These are phyloP conservation scores for Eospalax fontanierii DNA, from an alignment of 2,797 vertebrate species.

Conservation along the genomic window DNA sequence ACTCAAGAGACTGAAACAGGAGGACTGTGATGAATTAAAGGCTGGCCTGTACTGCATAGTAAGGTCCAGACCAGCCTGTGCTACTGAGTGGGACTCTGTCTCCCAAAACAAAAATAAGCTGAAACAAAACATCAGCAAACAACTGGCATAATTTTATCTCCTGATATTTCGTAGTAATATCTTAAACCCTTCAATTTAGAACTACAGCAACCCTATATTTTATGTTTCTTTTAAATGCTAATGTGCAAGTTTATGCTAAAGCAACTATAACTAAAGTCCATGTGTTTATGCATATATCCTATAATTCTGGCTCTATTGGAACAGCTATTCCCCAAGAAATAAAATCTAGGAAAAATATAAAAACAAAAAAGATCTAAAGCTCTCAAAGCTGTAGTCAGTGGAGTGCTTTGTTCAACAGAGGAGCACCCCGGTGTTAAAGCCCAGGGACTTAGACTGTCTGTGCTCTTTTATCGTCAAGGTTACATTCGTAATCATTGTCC, in stretches of 20 bases:
- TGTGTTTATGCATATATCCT: neutral
- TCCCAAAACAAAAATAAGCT: neutral
- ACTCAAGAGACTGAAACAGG: neutral
- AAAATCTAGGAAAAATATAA: neutral
- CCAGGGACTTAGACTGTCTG: neutral
- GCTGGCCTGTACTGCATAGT: neutral
- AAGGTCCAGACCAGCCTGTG: neutral
- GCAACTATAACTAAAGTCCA: neutral
- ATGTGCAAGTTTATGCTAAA: constrained; percentile 9
- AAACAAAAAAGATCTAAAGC: neutral
- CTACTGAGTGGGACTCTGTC: neutral
- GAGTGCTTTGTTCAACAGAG: constrained; percentile 2
- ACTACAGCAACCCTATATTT: neutral
- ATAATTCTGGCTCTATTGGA: neutral
- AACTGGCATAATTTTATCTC: neutral
- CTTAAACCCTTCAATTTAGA: neutral
- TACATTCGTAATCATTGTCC: constrained; percentile 64
- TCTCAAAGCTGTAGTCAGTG: neutral
- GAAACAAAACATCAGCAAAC: neutral
- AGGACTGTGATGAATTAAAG: neutral
- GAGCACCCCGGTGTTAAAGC: neutral
- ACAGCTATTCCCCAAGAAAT: neutral
- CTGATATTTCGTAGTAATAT: neutral
- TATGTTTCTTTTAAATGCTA: neutral
- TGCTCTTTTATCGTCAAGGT: constrained; percentile 74